Evolutionary conservation across 2,888 invertebrate genomes (phyloP).

Genomic region (Thecophora atra): DNA sequence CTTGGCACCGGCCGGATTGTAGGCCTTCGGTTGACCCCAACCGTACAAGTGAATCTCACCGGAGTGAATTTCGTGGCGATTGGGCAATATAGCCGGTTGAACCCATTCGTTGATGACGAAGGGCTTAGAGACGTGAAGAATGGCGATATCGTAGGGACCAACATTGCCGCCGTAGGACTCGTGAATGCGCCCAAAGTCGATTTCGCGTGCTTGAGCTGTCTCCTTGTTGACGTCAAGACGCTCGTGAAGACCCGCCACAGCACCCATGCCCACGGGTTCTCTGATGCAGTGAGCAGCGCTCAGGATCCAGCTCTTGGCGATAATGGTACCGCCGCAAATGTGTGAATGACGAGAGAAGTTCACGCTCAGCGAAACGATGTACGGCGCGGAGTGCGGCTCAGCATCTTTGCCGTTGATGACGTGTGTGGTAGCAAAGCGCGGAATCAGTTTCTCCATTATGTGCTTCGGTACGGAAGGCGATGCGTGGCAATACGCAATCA

Average conservation of each 20-base stretch:
- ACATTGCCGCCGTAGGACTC: conserved; percentile 59
- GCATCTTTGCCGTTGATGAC: conserved; percentile 64
- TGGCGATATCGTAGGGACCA: conserved; percentile 69
- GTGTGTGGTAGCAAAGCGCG: conserved; percentile 55
- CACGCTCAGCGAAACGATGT: conserved; percentile 64
- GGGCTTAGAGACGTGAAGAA: conserved; percentile 61
- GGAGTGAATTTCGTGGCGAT: conserved; percentile 49
- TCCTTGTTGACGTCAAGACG: conserved; percentile 51
- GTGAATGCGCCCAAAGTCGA: conserved; percentile 60
- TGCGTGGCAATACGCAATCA: conserved; percentile 53
- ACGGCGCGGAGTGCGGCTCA: conserved; percentile 64
- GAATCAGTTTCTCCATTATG: conserved; percentile 48
- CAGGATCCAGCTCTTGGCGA: conserved; percentile 62
- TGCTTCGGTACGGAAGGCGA: conserved; percentile 48
- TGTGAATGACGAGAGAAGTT: conserved; percentile 53
- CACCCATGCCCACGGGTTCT: conserved; percentile 53
- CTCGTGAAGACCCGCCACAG: conserved; percentile 65
- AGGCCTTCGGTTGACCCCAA: conserved; percentile 65
- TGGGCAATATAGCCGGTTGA: conserved; percentile 62
- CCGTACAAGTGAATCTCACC: conserved; percentile 64
- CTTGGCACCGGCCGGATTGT: conserved; percentile 47
- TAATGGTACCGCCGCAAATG: conserved; percentile 67
- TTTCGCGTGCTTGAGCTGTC: conserved; percentile 53
- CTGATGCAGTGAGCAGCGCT: conserved; percentile 64
- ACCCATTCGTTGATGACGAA: conserved; percentile 58